Conservation (phyloP, 2,888 invertebrate species). For the Biston betularia region DNA sequence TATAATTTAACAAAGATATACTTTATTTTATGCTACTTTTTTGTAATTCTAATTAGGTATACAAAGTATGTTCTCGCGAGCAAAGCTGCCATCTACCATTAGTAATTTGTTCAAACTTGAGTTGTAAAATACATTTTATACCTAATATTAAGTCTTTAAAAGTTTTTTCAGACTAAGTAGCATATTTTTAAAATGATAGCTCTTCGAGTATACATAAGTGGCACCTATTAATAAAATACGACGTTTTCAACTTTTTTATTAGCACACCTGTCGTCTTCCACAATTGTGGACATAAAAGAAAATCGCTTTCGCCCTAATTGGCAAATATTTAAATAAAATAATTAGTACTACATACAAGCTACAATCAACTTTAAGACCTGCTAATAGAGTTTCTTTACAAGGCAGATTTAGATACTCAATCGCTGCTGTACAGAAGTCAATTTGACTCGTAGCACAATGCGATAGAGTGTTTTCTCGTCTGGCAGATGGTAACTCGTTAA, state of each 20-base stretch:
- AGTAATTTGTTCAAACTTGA: no score
- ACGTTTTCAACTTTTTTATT: constrained; percentile 3
- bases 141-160: no score
- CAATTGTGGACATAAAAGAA: constrained; percentile 50
- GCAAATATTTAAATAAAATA: constrained; percentile 74
- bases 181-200: no score
- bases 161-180: no score
- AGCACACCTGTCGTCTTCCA: constrained; percentile 44
- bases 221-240: not conserved
- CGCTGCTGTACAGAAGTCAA: not conserved
- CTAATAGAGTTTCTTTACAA: not conserved
- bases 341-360: constrained; percentile 52
- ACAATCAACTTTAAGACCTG: not conserved
- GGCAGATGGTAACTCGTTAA: constrained; percentile 66
- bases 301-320: constrained; percentile 64
- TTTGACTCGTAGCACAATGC: not conserved
- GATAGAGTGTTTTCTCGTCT: constrained; percentile 26
- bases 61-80: no score
- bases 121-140: no score
- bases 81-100: no score
- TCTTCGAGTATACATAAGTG: not conserved
- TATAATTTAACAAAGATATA: no score
- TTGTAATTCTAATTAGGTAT: no score
- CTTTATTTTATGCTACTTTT: no score
- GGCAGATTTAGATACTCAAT: not conserved